phyloP scores from a whole-genome alignment of 2,888 invertebrate genomes.

The Brachypalpus laphriformis region DNA sequence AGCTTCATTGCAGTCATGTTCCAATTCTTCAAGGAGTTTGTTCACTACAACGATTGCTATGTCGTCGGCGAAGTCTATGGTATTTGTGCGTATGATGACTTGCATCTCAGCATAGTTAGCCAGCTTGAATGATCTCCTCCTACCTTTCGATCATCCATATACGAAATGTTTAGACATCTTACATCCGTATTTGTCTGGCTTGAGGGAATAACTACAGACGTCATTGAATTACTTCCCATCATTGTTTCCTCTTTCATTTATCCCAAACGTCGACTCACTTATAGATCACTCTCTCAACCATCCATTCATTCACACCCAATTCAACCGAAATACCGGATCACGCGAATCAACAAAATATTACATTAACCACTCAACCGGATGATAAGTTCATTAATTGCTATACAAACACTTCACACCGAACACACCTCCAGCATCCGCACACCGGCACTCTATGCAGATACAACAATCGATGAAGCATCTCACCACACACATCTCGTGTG shows the following conservation, averaged over 20 bases:
- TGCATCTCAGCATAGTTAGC: too few relatives aligned
- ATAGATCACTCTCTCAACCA: background rate
- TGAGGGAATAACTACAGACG: background rate
- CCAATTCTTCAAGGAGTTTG: too few relatives aligned
- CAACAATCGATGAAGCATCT: constrained; percentile 2
- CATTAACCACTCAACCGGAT: constrained; percentile 31
- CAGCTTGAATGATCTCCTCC: too few relatives aligned
- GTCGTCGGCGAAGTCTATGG: too few relatives aligned
- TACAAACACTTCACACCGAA: constrained; percentile 15
- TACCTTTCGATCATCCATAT: too few relatives aligned
- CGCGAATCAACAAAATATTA: constrained; percentile 19
- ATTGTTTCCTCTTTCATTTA: background rate
- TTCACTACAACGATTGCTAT: too few relatives aligned
- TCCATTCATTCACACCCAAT: constrained; percentile 1
- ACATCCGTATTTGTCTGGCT: too few relatives aligned
- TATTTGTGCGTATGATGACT: too few relatives aligned
- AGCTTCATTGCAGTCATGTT: too few relatives aligned
- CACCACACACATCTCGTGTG: background rate
- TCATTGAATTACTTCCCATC: background rate
- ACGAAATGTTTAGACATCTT: too few relatives aligned
- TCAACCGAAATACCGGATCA: constrained; percentile 4
- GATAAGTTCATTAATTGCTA: constrained; percentile 40
- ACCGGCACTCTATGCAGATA: background rate
- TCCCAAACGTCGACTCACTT: background rate
- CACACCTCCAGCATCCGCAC: constrained; percentile 32